Evolutionary conservation across 1,140 invertebrate species (phyloP).

Genomic region (Bombus sibiricus): DNA sequence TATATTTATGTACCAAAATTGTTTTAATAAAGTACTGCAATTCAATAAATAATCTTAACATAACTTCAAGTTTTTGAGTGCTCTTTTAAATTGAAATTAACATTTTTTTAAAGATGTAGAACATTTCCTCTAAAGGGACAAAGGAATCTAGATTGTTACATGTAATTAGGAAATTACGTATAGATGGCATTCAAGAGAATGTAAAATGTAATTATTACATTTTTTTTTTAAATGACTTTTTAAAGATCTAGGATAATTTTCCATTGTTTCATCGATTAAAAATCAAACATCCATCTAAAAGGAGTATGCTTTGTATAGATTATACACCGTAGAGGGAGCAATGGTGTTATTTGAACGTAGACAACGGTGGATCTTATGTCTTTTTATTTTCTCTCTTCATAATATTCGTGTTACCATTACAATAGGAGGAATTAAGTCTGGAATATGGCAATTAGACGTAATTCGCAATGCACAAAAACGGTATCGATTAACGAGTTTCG

Average conservation of each 20-base stretch:
- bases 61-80: slow-evolving; percentile 10
- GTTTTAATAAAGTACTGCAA: slow-evolving; percentile 80
- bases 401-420: slow-evolving; percentile 75
- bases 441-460: slow-evolving; percentile 73
- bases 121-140: no score
- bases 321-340: neutral
- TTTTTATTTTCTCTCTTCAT: slow-evolving; percentile 74
- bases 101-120: neutral
- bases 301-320: no score
- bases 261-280: neutral
- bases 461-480: slow-evolving; percentile 66
- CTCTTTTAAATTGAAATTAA: neutral
- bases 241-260: no score
- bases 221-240: no score
- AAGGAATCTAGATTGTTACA: no score
- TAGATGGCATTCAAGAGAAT: no score
- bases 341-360: neutral
- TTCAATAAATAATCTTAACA: slow-evolving; percentile 67
- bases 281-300: neutral
- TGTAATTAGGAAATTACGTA: no score
- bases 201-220: no score
- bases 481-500: slow-evolving; percentile 61
- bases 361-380: slow-evolving; percentile 59
- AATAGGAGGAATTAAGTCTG: slow-evolving; percentile 75
- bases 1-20: slow-evolving; percentile 81